These are phyloP conservation scores for Heterodera carotae DNA, from an alignment of 1,140 invertebrate species.

Conservation along the genomic window DNA sequence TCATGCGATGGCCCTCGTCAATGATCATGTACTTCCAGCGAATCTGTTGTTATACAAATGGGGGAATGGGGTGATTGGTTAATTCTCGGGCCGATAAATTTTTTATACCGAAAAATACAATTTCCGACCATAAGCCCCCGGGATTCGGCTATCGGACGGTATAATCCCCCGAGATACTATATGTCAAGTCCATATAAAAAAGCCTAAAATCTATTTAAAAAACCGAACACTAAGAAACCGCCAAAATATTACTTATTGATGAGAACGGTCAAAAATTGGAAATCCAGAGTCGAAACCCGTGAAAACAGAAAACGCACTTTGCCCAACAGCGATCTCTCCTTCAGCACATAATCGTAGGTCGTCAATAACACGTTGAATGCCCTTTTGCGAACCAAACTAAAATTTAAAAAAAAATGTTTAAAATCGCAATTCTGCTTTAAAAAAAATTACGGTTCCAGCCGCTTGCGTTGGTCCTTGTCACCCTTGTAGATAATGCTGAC, in stretches of 20 bases:
- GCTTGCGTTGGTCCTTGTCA: conserved; percentile 80
- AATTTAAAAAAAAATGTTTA: not conserved
- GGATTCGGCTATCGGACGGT: no score
- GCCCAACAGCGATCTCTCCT: conserved; percentile 91
- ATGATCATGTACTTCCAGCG: conserved; percentile 85
- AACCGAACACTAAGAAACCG: no score
- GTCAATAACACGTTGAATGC: conserved; percentile 97
- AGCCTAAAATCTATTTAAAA: no score
- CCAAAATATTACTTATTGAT: not conserved
- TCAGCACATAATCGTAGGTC: conserved; percentile 97
- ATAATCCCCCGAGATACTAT: no score
- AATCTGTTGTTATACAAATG: conserved; percentile 44
- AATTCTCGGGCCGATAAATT: no score
- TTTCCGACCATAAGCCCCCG: no score
- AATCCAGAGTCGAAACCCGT: not conserved
- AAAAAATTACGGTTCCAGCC: conserved; percentile 73
- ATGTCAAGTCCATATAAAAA: no score
- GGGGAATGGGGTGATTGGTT: no score
- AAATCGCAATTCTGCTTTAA: not conserved
- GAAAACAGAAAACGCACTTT: conserved; percentile 72
- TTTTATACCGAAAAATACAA: no score
- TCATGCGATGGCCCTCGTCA: conserved; percentile 99
- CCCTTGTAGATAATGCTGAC: conserved; percentile 89
- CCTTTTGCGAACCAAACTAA: conserved; percentile 75
- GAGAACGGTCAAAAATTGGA: not conserved